These are phyloP conservation scores for Scotopteryx bipunctaria DNA, from an alignment of 2,888 invertebrate species.

Conservation along the genomic window DNA sequence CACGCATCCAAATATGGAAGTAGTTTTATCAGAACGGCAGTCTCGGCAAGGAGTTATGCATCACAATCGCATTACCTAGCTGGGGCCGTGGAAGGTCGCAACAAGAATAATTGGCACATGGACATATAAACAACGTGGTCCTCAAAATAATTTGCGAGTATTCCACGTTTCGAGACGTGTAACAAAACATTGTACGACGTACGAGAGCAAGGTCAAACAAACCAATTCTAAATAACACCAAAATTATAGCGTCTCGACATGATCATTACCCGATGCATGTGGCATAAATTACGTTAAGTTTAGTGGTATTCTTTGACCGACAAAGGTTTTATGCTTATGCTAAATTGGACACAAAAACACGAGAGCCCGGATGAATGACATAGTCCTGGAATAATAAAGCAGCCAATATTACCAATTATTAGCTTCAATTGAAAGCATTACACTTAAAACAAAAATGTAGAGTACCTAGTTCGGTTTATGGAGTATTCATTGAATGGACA, in stretches of 20 bases:
- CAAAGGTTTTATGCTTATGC: conserved; percentile 3
- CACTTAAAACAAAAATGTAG: conserved; percentile 53
- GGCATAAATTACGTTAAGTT: conserved; percentile 26
- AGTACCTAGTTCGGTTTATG: conserved; percentile 1
- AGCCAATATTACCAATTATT: conserved; percentile 44
- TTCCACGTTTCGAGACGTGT: conserved; percentile 57
- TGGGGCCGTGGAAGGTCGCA: conserved; percentile 57
- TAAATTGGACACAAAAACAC: conserved; percentile 2
- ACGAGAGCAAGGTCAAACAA: conserved; percentile 56
- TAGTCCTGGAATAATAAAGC: background rate
- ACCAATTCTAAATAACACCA: conserved; percentile 52
- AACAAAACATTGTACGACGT: conserved; percentile 59
- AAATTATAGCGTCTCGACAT: conserved; percentile 39
- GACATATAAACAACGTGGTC: conserved; percentile 59
- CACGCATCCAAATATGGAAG: conserved; percentile 14
- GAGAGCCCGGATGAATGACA: background rate
- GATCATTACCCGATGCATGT: conserved; percentile 30
- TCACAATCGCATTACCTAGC: conserved; percentile 36
- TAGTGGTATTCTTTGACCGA: conserved; percentile 9
- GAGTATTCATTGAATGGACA: conserved; percentile 44
- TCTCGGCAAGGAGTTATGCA: conserved; percentile 46
- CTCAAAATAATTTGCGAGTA: conserved; percentile 65
- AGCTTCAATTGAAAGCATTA: conserved; percentile 61
- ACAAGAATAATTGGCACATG: conserved; percentile 57
- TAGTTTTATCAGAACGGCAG: conserved; percentile 18